Evolutionary conservation across 2,797 vertebrate species (phyloP).

Genomic region (Gouania willdenowi): DNA sequence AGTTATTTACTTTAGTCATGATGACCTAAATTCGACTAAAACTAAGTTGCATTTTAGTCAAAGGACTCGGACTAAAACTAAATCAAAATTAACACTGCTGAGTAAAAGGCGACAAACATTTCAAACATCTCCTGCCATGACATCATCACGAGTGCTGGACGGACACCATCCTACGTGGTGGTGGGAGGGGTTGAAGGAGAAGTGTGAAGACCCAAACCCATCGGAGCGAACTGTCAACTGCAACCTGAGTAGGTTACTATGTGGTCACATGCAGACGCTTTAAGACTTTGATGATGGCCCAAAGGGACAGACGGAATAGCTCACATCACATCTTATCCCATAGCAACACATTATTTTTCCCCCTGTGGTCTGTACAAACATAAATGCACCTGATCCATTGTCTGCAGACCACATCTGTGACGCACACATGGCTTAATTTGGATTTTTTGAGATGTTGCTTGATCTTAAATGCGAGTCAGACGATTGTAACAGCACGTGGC

Average conservation of each 20-base stretch:
- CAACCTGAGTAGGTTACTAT: slow-evolving; percentile 67
- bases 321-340: slow-evolving; percentile 19
- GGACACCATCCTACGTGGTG: slow-evolving; percentile 23
- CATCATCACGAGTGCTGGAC: slow-evolving; percentile 29
- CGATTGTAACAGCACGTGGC: too few species aligned
- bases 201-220: slow-evolving; percentile 45
- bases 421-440: neutral
- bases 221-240: slow-evolving; percentile 48
- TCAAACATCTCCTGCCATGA: slow-evolving; percentile 36
- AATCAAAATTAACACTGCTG: too few species aligned
- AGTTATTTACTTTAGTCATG: too few species aligned
- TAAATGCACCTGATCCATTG: slow-evolving; percentile 2
- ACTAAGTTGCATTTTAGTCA: too few species aligned
- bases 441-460: neutral
- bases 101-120: slow-evolving; percentile 13
- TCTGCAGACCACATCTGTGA: neutral
- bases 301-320: slow-evolving; percentile 38
- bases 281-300: slow-evolving; percentile 49
- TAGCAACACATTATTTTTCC: slow-evolving; percentile 40
- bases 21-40: too few species aligned
- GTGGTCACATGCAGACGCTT: slow-evolving; percentile 41
- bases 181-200: slow-evolving; percentile 38
- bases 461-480: neutral
- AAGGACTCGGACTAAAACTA: too few species aligned
- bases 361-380: neutral